phyloP scores from a whole-genome alignment of 2,888 invertebrate species.

The Xestoiulus laeticollis region DNA sequence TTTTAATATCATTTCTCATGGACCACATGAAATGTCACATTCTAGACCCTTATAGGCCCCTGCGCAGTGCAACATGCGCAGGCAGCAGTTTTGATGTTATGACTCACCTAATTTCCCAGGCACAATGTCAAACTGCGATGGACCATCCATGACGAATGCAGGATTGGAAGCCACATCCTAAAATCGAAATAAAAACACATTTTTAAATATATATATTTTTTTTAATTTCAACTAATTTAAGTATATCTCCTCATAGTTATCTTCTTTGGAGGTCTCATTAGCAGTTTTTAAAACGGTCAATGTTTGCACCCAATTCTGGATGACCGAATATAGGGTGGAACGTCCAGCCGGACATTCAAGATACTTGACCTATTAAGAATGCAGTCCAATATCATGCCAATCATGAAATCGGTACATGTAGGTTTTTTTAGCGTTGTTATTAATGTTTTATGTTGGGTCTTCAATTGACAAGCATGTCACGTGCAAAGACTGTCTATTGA shows the following conservation, averaged over 20 bases:
- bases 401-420: not conserved
- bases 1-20: too few relatives aligned
- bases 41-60: too few relatives aligned
- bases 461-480: not conserved
- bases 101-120: slow-evolving; percentile 89
- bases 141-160: slow-evolving; percentile 80
- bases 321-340: not conserved
- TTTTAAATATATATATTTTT: not conserved
- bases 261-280: not conserved
- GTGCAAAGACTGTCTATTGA: not conserved
- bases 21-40: too few relatives aligned
- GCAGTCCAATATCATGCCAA: not conserved
- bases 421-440: not conserved
- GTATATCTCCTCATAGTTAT: too few relatives aligned
- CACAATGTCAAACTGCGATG: slow-evolving; percentile 82
- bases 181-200: slow-evolving; percentile 61
- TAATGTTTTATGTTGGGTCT: not conserved
- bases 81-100: too few relatives aligned
- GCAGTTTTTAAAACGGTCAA: not conserved
- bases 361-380: not conserved
- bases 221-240: not conserved
- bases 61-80: too few relatives aligned
- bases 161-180: slow-evolving; percentile 81
- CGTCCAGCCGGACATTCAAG: not conserved
- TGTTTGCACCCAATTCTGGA: not conserved